Base-by-base conservation (phyloP, 2,797 vertebrate genomes). In the Mus minutoides region DNA sequence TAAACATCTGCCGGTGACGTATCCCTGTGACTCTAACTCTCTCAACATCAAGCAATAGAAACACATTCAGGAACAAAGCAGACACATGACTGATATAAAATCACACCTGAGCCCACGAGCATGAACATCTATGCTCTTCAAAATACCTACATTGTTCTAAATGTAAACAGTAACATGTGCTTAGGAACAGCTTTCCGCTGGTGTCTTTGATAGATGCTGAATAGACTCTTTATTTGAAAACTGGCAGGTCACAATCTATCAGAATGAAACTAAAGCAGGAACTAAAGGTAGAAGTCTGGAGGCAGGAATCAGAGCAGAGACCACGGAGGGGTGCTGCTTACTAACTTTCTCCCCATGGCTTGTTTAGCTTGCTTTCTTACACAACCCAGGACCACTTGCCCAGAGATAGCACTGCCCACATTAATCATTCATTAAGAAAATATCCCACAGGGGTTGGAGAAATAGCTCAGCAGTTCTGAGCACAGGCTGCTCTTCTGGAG, bases 171-270 rank as follows among this genome's bases (percentile, higher is more conserved):
- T 78, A n/a, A 78, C 29, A 7, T 46, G 21, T 94, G 52, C 62
- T 82, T 78, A 6, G 49, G 58, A 88, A n/a, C 46, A 76, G 56
- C 16, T 78, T 69, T 64, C 75, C 64, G 77, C 49, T 31, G 54
- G 14, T 77, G 86, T 76, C 29, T 73, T 90, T 62, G 54, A 12
- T 40, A 73, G 22, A 24, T 31, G 6, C 67, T 88, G 12, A 58
- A 31, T 43, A 34, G 54, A 16, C 24, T 79, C 54, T 93, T 93
- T 86, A 73, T 77, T 56, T 88, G 88, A 90, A 75, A 94, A 78
- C 58, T 40, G 1, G 26, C 56, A 12, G 37, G 56, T 62, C 26
- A 40, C 37, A 62, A 6, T 31, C 58, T 16, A 12, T 43, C 40
- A 14, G 58, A 84, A 46, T 43, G 43, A 84, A 64, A 19, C 58